Conservation (phyloP, 1,140 invertebrate species). For the Drosophila murphyi region DNA sequence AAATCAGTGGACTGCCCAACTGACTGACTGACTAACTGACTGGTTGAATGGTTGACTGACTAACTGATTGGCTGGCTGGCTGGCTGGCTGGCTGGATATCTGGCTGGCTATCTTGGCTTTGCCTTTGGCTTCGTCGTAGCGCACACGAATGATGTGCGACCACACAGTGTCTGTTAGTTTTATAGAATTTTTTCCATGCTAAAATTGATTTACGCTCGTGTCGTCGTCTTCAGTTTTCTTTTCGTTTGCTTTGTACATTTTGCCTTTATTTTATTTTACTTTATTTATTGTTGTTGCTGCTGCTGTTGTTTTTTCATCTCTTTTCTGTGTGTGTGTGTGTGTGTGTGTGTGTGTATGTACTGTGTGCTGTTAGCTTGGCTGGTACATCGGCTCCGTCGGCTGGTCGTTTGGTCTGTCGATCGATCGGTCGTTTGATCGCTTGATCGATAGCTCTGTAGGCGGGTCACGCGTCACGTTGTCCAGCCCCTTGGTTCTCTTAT, state of each 20-base stretch:
- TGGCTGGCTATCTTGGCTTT: conserved; percentile 53
- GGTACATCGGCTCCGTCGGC: conserved; percentile 26
- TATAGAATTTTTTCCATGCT: conserved; percentile 83
- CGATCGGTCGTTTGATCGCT: conserved; percentile 49
- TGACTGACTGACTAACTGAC: conserved; percentile 21
- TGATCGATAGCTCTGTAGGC: conserved; percentile 77
- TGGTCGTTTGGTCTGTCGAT: conserved; percentile 29
- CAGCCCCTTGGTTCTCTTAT: conserved; percentile 39
- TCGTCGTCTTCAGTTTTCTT: conserved; percentile 81
- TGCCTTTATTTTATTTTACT: conserved; percentile 49
- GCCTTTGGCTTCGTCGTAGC: conserved; percentile 60
- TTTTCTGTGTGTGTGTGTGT: conserved; percentile 7
- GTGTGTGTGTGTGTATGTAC: conserved; percentile 13
- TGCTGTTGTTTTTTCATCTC: conserved; percentile 19
- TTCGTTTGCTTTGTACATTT: conserved; percentile 74
- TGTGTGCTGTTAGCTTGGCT: conserved; percentile 38
- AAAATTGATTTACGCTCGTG: conserved; percentile 81
- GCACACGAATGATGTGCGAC: conserved; percentile 77
- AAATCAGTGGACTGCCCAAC: conserved; percentile 56
- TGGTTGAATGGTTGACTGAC: conserved; percentile 20
- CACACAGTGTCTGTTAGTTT: conserved; percentile 83
- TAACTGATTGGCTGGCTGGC: conserved; percentile 1
- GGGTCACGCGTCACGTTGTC: conserved; percentile 71
- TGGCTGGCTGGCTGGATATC: conserved; percentile 22
- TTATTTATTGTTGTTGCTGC: conserved; percentile 36